Percentiles rank a stretch among this genome's conserved stretches.
phyloP scores from a whole-genome alignment of 2,113 vertebrate species.

The Melanostigma gelatinosum region DNA sequence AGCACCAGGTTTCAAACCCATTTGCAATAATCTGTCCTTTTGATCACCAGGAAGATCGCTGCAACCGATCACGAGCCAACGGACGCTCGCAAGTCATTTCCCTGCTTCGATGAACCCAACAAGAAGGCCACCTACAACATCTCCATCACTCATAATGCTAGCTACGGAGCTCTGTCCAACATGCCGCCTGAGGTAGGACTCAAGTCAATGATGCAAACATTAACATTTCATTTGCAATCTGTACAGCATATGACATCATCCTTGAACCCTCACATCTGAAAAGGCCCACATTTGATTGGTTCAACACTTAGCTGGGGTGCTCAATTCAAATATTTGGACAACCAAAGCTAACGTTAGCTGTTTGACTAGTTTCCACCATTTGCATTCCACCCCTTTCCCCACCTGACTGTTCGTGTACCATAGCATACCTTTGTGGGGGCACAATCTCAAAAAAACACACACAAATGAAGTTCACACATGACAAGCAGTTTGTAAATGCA shows the following conservation, averaged over 20 bases:
- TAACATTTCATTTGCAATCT: background rate
- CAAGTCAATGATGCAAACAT: background rate
- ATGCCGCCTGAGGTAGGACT: slow-evolving; percentile 89
- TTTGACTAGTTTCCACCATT: no score
- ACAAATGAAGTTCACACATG: no score
- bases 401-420: background rate
- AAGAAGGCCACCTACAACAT: slow-evolving; percentile 95
- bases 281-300: no score
- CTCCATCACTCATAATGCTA: slow-evolving; percentile 84
- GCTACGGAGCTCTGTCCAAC: slow-evolving; percentile 89
- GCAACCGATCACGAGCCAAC: slow-evolving; percentile 98
- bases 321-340: no score
- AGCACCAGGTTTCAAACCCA: background rate
- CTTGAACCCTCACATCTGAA: no score
- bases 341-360: no score
- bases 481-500: no score
- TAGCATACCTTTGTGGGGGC: background rate
- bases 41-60: slow-evolving; percentile 90
- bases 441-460: no score
- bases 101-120: slow-evolving; percentile 98
- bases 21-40: slow-evolving; percentile 51
- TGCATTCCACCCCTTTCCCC: no score
- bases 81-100: slow-evolving; percentile 96
- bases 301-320: no score
- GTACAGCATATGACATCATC: no score